Evolutionary conservation across 2,113 vertebrate species (phyloP).

Genomic region (Dolichallabes microphthalmus): DNA sequence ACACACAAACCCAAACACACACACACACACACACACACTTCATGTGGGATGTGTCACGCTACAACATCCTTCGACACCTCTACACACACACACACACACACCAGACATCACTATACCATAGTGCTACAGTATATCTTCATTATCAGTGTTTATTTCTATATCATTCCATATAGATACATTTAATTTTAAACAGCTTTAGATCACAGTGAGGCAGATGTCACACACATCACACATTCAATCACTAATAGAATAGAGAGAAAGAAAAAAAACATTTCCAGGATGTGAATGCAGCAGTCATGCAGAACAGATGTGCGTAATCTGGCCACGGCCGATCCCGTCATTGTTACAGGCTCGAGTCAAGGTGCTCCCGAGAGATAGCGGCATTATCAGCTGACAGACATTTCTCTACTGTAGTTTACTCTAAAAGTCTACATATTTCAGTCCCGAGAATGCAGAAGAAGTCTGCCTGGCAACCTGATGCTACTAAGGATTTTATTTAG

Average conservation of each 20-base stretch:
- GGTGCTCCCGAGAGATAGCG: conserved; percentile 54
- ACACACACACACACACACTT: neutral
- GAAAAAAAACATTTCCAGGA: conserved; percentile 49
- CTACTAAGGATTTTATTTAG: neutral
- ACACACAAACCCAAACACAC: neutral
- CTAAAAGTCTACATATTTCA: neutral
- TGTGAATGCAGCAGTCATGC: conserved; percentile 51
- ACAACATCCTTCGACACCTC: neutral
- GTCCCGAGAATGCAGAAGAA: neutral
- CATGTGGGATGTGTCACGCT: neutral
- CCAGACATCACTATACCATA: neutral
- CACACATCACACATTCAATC: neutral
- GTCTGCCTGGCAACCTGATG: neutral
- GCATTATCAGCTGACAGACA: conserved; percentile 55
- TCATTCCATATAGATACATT: neutral
- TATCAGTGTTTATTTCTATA: neutral
- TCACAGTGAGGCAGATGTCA: neutral
- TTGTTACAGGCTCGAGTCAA: conserved; percentile 48
- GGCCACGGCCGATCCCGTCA: conserved; percentile 55
- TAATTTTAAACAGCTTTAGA: neutral
- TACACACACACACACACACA: neutral
- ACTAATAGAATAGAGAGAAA: neutral
- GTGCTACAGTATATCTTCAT: neutral
- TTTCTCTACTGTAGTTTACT: neutral
- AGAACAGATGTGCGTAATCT: conserved; percentile 65